Conservation (phyloP, 2,888 invertebrate species). For the Eubasilissa splendida region DNA sequence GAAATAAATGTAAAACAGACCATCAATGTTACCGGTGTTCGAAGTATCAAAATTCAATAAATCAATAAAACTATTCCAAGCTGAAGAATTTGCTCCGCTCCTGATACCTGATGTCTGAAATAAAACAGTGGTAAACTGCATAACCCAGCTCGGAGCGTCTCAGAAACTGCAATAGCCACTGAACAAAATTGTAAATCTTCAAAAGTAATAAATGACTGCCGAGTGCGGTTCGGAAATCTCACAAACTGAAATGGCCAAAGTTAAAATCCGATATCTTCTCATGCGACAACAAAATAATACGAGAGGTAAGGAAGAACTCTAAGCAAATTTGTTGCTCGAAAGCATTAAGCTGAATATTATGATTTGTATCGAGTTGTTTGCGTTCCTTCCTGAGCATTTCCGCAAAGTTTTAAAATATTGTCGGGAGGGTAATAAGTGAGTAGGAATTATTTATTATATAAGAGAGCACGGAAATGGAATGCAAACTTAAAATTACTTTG, state of each 20-base stretch:
- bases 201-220: conserved; percentile 40
- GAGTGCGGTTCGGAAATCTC: conserved; percentile 29
- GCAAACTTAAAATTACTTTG: neutral
- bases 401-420: neutral
- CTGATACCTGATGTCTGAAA: neutral
- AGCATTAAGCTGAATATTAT: conserved; percentile 2
- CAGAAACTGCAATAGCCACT: conserved; percentile 41
- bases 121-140: conserved; percentile 28
- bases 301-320: neutral
- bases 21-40: no score
- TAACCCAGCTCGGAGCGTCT: conserved; percentile 7
- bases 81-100: neutral
- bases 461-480: neutral
- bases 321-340: conserved; percentile 8
- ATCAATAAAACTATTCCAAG: no score
- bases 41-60: no score
- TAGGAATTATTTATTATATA: neutral
- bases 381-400: neutral
- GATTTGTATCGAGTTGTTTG: neutral
- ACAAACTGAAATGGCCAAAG: conserved; percentile 20
- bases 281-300: conserved; percentile 28
- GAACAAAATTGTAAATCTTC: conserved; percentile 32
- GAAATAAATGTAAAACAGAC: no score
- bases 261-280: conserved; percentile 44
- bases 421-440: neutral